Evolutionary conservation across 2,113 vertebrate species (phyloP).

Genomic region (Rhinoderma darwinii): DNA sequence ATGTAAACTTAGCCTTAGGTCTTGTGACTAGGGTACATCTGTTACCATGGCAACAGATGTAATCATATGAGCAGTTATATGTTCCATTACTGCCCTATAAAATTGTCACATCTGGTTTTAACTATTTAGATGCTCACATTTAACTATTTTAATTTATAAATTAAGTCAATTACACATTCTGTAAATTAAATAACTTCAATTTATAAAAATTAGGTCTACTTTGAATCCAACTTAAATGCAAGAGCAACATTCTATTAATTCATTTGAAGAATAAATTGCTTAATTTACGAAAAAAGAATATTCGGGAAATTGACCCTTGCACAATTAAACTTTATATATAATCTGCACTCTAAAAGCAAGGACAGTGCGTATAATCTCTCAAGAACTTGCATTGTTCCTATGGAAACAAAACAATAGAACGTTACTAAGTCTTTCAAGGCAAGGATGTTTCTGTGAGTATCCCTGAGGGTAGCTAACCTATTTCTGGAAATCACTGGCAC

Average conservation of each 20-base stretch:
- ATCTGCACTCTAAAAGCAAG: conserved; percentile 55
- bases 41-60: neutral
- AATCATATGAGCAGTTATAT: neutral
- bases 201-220: neutral
- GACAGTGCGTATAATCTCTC: conserved; percentile 52
- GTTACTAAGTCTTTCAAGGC: conserved; percentile 55
- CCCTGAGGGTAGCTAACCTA: conserved; percentile 55
- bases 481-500: conserved; percentile 52
- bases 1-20: no score
- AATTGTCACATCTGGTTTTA: neutral
- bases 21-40: neutral
- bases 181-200: neutral
- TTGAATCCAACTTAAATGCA: neutral
- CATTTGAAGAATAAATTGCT: neutral
- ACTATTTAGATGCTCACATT: neutral
- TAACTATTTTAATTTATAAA: neutral
- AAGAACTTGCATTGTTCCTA: conserved; percentile 36
- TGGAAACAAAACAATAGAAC: conserved; percentile 56
- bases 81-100: neutral
- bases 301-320: neutral
- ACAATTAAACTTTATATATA: conserved; percentile 58
- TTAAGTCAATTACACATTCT: neutral
- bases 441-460: conserved; percentile 42
- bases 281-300: conserved; percentile 27
- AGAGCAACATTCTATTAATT: neutral